phyloP scores from a whole-genome alignment of 1,140 invertebrate genomes.

The Cyclina sinensis region DNA sequence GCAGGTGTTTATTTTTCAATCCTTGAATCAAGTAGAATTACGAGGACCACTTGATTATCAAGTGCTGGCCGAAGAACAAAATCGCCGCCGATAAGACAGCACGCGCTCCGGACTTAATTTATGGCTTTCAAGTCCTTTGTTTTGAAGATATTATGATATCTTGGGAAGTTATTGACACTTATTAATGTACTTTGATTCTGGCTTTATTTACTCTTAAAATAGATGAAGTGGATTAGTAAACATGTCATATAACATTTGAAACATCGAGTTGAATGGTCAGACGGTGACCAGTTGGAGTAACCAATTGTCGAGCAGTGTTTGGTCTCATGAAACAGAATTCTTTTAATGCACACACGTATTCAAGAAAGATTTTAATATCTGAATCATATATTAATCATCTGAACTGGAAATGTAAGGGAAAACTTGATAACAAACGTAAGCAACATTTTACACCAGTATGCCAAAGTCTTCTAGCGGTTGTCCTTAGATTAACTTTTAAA shows the following conservation, averaged over 20 bases:
- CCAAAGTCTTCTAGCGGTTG: too few relatives aligned
- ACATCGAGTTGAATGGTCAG: neutral
- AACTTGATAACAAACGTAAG: too few relatives aligned
- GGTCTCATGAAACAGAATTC: too few relatives aligned
- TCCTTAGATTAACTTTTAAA: too few relatives aligned
- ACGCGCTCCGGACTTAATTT: constrained; percentile 51
- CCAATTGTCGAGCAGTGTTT: too few relatives aligned
- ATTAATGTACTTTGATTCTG: constrained; percentile 61
- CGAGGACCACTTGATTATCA: constrained; percentile 40
- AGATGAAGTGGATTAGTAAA: constrained; percentile 58
- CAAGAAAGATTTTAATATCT: too few relatives aligned
- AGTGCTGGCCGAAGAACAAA: constrained; percentile 23
- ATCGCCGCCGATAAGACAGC: constrained; percentile 53
- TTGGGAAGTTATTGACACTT: constrained; percentile 57
- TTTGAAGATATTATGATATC: constrained; percentile 44
- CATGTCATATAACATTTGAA: constrained; percentile 50
- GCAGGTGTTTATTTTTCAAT: neutral
- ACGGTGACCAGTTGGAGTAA: too few relatives aligned
- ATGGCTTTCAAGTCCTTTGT: constrained; percentile 60
- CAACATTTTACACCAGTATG: too few relatives aligned
- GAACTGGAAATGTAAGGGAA: too few relatives aligned
- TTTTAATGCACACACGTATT: too few relatives aligned
- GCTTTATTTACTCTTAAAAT: constrained; percentile 43
- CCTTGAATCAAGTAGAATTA: neutral
- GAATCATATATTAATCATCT: too few relatives aligned